These are phyloP conservation scores for Diorhabda sublineata DNA, from an alignment of 1,140 invertebrate genomes.

Conservation along the genomic window DNA sequence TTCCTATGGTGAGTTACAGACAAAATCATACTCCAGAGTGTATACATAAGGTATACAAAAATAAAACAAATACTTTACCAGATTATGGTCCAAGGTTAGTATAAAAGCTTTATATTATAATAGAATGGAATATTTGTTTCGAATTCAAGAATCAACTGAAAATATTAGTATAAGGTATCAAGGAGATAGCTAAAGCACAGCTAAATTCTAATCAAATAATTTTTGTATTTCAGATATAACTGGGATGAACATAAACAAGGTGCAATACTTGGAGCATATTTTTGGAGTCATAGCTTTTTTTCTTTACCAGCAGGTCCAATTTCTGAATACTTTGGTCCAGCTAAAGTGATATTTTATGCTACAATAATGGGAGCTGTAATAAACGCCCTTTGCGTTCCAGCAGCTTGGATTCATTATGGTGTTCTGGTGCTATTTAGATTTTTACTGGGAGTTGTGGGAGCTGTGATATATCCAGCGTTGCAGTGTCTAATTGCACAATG, in stretches of 20 bases:
- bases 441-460: slow-evolving; percentile 62
- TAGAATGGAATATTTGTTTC: too few species aligned
- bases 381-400: slow-evolving; percentile 63
- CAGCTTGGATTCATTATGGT: slow-evolving; percentile 57
- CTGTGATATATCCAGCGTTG: slow-evolving; percentile 66
- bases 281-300: slow-evolving; percentile 55
- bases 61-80: too few species aligned
- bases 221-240: slow-evolving; percentile 49
- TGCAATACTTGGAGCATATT: slow-evolving; percentile 61
- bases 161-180: too few species aligned
- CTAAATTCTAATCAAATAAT: slow-evolving; percentile 9
- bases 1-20: slow-evolving; percentile 56
- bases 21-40: slow-evolving; percentile 31
- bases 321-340: slow-evolving; percentile 49
- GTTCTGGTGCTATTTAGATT: slow-evolving; percentile 61
- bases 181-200: too few species aligned
- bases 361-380: slow-evolving; percentile 64
- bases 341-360: slow-evolving; percentile 63
- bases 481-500: slow-evolving; percentile 69
- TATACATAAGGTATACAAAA: slow-evolving; percentile 12
- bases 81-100: too few species aligned
- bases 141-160: too few species aligned
- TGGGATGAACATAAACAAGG: slow-evolving; percentile 62
- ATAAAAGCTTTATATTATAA: too few species aligned
- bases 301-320: slow-evolving; percentile 42